Evolutionary conservation across 2,888 invertebrate species (phyloP).

Genomic region (Ecdyonurus torrentis): DNA sequence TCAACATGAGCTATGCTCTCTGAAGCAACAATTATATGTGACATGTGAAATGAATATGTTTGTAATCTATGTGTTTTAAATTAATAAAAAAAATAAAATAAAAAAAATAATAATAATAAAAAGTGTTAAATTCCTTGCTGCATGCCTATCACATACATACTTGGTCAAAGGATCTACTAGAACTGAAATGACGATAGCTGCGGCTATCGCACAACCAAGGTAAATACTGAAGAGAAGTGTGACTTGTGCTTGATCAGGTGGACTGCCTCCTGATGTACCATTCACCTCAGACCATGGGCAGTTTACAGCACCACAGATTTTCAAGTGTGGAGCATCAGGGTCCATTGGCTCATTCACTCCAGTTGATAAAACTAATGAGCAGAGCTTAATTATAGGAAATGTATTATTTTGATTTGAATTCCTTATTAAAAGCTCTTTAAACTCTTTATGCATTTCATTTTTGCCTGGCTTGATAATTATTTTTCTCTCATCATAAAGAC

Average conservation of each 20-base stretch:
- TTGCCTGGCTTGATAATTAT: no score
- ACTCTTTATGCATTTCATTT: no score
- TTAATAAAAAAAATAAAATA: not conserved
- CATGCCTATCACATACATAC: no score
- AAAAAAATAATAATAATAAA: no score
- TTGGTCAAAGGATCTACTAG: conserved; percentile 82
- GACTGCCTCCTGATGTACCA: conserved; percentile 55
- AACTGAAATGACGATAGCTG: conserved; percentile 69
- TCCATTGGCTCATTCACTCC: conserved; percentile 35
- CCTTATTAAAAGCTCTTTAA: no score
- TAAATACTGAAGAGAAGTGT: conserved; percentile 82
- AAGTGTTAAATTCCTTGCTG: no score
- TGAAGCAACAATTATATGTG: no score
- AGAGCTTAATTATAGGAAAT: no score
- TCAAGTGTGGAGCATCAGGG: conserved; percentile 31
- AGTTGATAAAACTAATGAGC: conserved; percentile 62
- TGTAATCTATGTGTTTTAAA: not conserved
- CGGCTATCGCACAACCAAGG: conserved; percentile 67
- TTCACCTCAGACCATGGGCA: conserved; percentile 49
- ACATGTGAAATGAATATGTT: no score
- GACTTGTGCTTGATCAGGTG: conserved; percentile 71
- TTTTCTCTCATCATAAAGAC: no score
- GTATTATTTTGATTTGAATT: no score
- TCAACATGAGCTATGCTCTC: no score
- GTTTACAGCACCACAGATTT: conserved; percentile 64